Conservation (phyloP, 1,140 invertebrate species). For the Colletes latitarsis region DNA sequence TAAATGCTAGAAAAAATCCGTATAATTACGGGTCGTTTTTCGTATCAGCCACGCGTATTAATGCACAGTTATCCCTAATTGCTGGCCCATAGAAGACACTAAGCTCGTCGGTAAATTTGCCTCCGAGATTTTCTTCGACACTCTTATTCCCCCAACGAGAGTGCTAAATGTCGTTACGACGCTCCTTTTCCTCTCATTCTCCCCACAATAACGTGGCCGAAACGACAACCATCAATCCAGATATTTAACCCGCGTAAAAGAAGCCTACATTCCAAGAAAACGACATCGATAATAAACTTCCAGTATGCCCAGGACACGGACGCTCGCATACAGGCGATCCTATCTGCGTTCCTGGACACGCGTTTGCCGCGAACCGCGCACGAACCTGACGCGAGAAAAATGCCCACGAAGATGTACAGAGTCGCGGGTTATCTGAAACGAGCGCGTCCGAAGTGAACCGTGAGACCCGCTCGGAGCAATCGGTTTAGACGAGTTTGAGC, state of each 20-base stretch:
- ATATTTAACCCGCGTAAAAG: not conserved
- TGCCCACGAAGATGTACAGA: not conserved
- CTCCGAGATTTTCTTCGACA: too few relatives aligned
- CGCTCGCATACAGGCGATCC: slow-evolving; percentile 5
- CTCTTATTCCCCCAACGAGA: too few relatives aligned
- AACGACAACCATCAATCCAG: not conserved
- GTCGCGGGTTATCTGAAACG: slow-evolving; percentile 59
- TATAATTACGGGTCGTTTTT: too few relatives aligned
- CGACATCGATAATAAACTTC: slow-evolving; percentile 37
- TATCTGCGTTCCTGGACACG: slow-evolving; percentile 18
- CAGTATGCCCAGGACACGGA: not conserved
- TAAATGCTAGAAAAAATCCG: too few relatives aligned
- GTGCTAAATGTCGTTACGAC: too few relatives aligned
- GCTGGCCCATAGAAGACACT: too few relatives aligned
- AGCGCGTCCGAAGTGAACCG: slow-evolving; percentile 36
- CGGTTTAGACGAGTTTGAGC: slow-evolving; percentile 59
- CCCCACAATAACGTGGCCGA: too few relatives aligned
- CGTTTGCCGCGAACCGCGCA: slow-evolving; percentile 1
- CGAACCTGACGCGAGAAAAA: slow-evolving; percentile 43
- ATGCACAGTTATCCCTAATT: too few relatives aligned
- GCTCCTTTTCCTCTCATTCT: too few relatives aligned
- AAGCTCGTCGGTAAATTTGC: too few relatives aligned
- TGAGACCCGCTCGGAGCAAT: slow-evolving; percentile 54
- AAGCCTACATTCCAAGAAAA: slow-evolving; percentile 2
- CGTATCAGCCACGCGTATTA: too few relatives aligned